Percentiles rank a stretch among this genome's conserved stretches.
Evolutionary conservation across 1,140 invertebrate species (phyloP).

Genomic region (Metopolophium dirhodum): DNA sequence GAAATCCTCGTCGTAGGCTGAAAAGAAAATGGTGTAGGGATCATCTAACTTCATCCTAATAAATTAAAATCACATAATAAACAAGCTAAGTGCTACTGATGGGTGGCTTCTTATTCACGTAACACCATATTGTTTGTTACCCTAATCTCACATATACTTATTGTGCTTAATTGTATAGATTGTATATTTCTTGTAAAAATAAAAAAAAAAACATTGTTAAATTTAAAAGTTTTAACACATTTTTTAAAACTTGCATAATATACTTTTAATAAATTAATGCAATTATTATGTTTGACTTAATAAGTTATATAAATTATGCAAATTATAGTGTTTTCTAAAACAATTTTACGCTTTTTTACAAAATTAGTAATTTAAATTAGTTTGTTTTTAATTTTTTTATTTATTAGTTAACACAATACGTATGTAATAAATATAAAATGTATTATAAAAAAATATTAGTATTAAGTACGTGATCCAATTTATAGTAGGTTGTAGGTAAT

Average conservation of each 20-base stretch:
- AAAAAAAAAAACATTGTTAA: too few species aligned
- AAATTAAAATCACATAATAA: too few species aligned
- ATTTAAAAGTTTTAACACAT: background rate
- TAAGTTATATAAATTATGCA: background rate
- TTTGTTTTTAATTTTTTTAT: background rate
- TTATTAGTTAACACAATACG: background rate
- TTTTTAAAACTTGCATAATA: background rate
- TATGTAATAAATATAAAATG: background rate
- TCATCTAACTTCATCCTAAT: too few species aligned
- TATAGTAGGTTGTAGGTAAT: background rate
- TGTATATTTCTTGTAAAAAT: too few species aligned
- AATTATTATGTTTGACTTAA: background rate
- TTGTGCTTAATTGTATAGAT: too few species aligned
- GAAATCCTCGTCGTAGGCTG: too few species aligned
- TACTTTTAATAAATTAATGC: background rate
- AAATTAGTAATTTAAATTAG: background rate
- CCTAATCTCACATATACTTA: too few species aligned
- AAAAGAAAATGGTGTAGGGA: too few species aligned
- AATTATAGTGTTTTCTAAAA: background rate
- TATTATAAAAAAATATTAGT: too few species aligned
- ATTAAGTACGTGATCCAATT: constrained; percentile 18
- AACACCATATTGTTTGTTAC: too few species aligned
- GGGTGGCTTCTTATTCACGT: too few species aligned
- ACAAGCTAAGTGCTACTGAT: too few species aligned
- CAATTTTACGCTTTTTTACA: background rate